Percentiles rank a stretch among this genome's conserved stretches.
phyloP scores from a whole-genome alignment of 1,140 invertebrate species.

The Wiebesia pumilae region DNA sequence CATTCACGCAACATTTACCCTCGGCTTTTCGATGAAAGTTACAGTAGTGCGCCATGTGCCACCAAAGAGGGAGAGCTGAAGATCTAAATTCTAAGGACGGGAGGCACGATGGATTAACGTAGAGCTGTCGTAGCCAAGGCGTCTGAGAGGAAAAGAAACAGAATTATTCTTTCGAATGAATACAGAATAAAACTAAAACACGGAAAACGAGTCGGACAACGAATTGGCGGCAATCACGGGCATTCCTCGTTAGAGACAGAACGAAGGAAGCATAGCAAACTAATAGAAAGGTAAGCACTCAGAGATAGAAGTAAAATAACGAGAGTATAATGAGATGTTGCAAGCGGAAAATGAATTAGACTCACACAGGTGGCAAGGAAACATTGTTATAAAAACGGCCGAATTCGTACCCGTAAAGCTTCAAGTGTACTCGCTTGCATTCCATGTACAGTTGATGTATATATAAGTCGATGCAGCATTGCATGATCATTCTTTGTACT shows the following conservation, averaged over 20 bases:
- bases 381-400: conserved; percentile 24
- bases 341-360: no score
- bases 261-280: background rate
- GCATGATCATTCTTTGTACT: background rate
- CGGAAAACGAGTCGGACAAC: background rate
- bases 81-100: background rate
- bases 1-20: background rate
- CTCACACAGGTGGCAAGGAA: no score
- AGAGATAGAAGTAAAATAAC: conserved; percentile 9
- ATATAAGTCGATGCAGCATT: background rate
- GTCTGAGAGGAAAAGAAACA: background rate
- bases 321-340: conserved; percentile 13
- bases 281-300: conserved; percentile 20
- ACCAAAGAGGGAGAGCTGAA: background rate
- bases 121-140: conserved; percentile 5
- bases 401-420: background rate
- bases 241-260: conserved; percentile 17
- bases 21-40: background rate
- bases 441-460: background rate
- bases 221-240: background rate
- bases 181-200: conserved; percentile 12
- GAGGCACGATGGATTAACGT: conserved; percentile 1
- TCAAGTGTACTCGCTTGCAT: background rate
- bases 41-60: conserved; percentile 1
- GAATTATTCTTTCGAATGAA: background rate